These are phyloP conservation scores for Deladenus siricidicola DNA, from an alignment of 2,888 invertebrate species.

Conservation along the genomic window DNA sequence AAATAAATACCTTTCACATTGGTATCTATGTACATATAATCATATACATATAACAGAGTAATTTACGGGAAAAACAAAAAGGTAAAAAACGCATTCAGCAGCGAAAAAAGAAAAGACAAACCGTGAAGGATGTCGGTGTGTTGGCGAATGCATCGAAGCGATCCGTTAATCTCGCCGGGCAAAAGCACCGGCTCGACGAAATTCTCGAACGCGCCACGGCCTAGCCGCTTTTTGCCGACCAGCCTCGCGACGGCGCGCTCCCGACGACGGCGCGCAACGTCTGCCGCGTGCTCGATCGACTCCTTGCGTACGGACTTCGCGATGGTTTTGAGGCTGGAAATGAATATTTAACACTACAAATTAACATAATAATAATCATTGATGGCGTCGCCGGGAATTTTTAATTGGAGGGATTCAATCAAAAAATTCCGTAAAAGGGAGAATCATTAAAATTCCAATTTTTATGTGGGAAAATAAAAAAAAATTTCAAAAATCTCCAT, in stretches of 20 bases:
- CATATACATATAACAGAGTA: too few relatives aligned
- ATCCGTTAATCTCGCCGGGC: slow-evolving; percentile 26
- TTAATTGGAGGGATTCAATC: too few relatives aligned
- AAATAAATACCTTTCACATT: too few relatives aligned
- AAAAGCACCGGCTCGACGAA: slow-evolving; percentile 35
- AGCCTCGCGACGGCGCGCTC: slow-evolving; percentile 20
- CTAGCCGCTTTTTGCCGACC: slow-evolving; percentile 25
- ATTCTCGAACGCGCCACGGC: slow-evolving; percentile 32
- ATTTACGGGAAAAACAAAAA: too few relatives aligned
- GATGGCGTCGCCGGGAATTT: too few relatives aligned
- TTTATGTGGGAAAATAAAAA: background rate
- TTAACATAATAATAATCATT: slow-evolving; percentile 5
- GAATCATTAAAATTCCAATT: too few relatives aligned
- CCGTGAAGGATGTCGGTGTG: slow-evolving; percentile 22
- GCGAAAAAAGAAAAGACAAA: slow-evolving; percentile 1
- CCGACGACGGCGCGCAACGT: slow-evolving; percentile 6
- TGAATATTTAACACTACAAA: background rate
- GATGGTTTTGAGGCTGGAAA: slow-evolving; percentile 31
- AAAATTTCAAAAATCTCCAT: too few relatives aligned
- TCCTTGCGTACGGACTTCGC: slow-evolving; percentile 24
- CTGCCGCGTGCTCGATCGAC: slow-evolving; percentile 9
- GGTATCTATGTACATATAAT: too few relatives aligned
- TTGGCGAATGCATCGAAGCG: slow-evolving; percentile 23
- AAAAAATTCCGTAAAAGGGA: too few relatives aligned
- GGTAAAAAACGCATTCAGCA: too few relatives aligned